A percentile compares a stretch with the other conserved stretches of the same genome.
These are phyloP conservation scores for Enteromius unitaeniatus DNA, from an alignment of 2,797 vertebrate species.

Conservation along the genomic window DNA sequence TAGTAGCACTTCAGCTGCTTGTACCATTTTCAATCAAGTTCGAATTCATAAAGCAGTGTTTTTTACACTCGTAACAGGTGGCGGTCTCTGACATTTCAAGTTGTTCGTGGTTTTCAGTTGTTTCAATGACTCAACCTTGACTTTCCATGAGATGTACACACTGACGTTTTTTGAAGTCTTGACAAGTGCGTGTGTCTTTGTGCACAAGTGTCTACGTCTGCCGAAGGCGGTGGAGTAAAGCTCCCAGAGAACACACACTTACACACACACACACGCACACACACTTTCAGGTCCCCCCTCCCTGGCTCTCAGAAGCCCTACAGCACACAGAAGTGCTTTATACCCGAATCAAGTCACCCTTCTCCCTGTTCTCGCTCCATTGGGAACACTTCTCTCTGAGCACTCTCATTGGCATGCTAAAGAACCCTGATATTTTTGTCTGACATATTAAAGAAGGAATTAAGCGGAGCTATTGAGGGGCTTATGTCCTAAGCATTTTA, in stretches of 20 bases:
- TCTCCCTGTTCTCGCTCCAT: slow-evolving; percentile 59
- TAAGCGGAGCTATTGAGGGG: slow-evolving; percentile 72
- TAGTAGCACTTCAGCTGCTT: slow-evolving; percentile 63
- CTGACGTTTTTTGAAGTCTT: background rate
- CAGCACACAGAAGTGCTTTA: slow-evolving; percentile 67
- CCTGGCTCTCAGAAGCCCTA: slow-evolving; percentile 53
- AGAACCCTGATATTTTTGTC: slow-evolving; percentile 78
- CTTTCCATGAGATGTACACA: slow-evolving; percentile 45
- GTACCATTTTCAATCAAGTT: slow-evolving; percentile 70
- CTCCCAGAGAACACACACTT: slow-evolving; percentile 27
- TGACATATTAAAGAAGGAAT: slow-evolving; percentile 79
- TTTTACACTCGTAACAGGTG: slow-evolving; percentile 30
- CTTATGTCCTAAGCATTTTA: slow-evolving; percentile 76
- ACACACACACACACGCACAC: slow-evolving; percentile 32
- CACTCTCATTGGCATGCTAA: slow-evolving; percentile 76
- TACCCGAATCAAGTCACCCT: slow-evolving; percentile 66
- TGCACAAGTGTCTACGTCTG: slow-evolving; percentile 39
- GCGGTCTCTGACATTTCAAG: slow-evolving; percentile 39
- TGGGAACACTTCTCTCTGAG: slow-evolving; percentile 67
- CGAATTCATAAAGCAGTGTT: slow-evolving; percentile 59
- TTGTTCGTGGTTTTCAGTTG: slow-evolving; percentile 75
- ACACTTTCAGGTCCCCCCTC: slow-evolving; percentile 31
- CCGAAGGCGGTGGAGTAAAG: background rate
- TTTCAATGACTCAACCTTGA: slow-evolving; percentile 74
- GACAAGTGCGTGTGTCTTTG: slow-evolving; percentile 29